A percentile compares a stretch with the other conserved stretches of the same genome.
Evolutionary conservation across 2,888 invertebrate genomes (phyloP).

Genomic region (Spodoptera exigua): DNA sequence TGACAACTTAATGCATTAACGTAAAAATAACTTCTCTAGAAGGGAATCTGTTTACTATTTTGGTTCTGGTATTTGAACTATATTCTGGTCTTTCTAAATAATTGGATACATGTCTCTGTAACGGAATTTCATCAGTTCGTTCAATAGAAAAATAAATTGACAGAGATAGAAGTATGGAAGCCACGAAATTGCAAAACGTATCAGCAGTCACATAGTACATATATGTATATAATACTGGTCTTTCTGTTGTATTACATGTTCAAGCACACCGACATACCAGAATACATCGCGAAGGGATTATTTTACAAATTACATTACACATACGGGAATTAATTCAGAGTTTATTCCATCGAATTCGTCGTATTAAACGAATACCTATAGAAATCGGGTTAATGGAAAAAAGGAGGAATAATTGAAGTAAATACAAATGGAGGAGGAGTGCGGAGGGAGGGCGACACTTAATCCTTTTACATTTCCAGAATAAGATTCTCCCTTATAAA

Average conservation of each 20-base stretch:
- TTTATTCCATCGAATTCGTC: conserved; percentile 38
- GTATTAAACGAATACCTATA: conserved; percentile 52
- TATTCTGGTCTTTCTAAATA: conserved; percentile 9
- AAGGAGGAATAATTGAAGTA: conserved; percentile 58
- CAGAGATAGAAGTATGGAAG: neutral
- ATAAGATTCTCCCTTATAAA: conserved; percentile 55
- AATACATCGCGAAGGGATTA: conserved; percentile 32
- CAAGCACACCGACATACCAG: conserved; percentile 6
- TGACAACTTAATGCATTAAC: conserved; percentile 26
- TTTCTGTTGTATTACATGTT: conserved; percentile 13
- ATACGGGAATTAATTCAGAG: conserved; percentile 42
- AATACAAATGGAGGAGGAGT: conserved; percentile 38
- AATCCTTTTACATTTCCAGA: conserved; percentile 60
- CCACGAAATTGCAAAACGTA: neutral
- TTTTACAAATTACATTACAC: conserved; percentile 47
- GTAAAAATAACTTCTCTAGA: conserved; percentile 22
- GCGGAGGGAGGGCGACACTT: conserved; percentile 31
- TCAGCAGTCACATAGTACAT: conserved; percentile 12
- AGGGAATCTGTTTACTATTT: conserved; percentile 19
- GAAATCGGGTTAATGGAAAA: conserved; percentile 56
- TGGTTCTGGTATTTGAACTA: conserved; percentile 6
- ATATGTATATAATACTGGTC: conserved; percentile 5
- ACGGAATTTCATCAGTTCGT: too few species aligned
- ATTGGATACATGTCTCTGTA: too few species aligned
- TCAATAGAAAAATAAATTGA: too few species aligned